phyloP scores from a whole-genome alignment of 2,113 vertebrate genomes.

The Propithecus coquereli region DNA sequence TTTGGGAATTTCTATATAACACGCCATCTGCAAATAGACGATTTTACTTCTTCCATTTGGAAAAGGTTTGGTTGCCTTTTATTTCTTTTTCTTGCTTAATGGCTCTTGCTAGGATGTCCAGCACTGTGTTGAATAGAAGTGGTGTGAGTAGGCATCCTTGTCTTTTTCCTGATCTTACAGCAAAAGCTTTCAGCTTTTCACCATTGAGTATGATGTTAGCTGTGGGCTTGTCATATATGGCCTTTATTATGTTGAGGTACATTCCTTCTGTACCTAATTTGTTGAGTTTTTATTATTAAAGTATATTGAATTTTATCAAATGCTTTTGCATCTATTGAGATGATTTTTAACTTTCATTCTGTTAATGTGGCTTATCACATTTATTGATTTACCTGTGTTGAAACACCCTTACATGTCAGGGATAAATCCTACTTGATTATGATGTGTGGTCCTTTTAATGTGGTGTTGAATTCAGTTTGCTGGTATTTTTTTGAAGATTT shows the following conservation, averaged over 20 bases:
- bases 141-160: neutral
- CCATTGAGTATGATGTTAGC: neutral
- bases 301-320: neutral
- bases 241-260: neutral
- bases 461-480: neutral
- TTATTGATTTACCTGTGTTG: neutral
- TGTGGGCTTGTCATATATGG: neutral
- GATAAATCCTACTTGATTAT: neutral
- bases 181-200: neutral
- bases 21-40: neutral
- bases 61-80: neutral
- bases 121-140: neutral
- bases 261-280: neutral
- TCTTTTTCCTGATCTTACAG: neutral
- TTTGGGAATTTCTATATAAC: neutral
- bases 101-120: neutral
- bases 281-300: neutral
- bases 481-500: neutral
- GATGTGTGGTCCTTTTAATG: neutral
- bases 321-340: neutral
- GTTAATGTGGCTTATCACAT: neutral
- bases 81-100: neutral
- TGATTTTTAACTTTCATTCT: neutral
- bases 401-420: neutral
- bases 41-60: neutral